phyloP scores from a whole-genome alignment of 1,140 invertebrate genomes.

The Drosophila arizonae region DNA sequence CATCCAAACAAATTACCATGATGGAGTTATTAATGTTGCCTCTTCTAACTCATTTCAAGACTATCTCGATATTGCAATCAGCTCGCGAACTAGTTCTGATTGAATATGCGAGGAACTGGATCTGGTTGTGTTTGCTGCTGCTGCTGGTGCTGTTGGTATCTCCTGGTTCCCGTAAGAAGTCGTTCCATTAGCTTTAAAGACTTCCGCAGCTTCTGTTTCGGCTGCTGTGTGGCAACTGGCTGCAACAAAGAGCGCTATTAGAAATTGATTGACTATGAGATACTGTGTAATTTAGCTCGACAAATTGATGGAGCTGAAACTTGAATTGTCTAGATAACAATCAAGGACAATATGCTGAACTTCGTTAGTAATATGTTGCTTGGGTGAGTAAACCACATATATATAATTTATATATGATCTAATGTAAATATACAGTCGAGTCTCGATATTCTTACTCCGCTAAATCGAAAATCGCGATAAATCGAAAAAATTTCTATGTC shows the following conservation, averaged over 20 bases:
- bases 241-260: background rate
- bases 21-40: constrained; percentile 38
- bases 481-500: too few species aligned
- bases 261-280: background rate
- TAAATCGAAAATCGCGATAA: too few species aligned
- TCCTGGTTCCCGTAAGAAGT: constrained; percentile 46
- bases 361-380: too few species aligned
- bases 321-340: background rate
- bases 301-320: background rate
- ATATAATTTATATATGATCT: too few species aligned
- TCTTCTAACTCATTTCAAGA: constrained; percentile 4
- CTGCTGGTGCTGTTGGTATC: background rate
- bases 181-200: constrained; percentile 56
- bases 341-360: too few species aligned
- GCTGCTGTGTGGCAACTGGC: constrained; percentile 71
- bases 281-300: background rate
- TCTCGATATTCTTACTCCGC: too few species aligned
- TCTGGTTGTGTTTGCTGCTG: background rate
- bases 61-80: constrained; percentile 18
- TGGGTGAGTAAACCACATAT: too few species aligned
- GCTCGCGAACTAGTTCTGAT: constrained; percentile 40
- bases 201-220: constrained; percentile 52
- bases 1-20: constrained; percentile 23
- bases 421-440: too few species aligned
- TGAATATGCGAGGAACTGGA: constrained; percentile 45